Evolutionary conservation across 2,888 invertebrate genomes (phyloP), one percentile per base, ranked within the genome.

Genomic region (Limnephilus rhombicus): DNA sequence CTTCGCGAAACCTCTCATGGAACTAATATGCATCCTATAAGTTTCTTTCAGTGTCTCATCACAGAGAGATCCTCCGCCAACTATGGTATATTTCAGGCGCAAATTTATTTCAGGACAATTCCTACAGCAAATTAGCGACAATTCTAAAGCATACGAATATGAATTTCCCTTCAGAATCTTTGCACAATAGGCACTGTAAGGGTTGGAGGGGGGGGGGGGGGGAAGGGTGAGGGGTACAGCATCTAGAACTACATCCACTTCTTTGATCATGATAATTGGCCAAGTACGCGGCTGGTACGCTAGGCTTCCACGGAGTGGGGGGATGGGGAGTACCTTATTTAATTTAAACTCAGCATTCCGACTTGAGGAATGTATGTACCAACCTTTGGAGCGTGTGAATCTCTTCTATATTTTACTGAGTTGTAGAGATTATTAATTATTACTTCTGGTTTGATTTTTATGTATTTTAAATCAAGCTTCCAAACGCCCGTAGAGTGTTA

Each of bases 231-330:
- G 24, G 68, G 9, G n/a, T 2, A 9, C 24, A n/a, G 9, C 18
- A 24, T 83, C 18, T 13, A 34, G 37, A 37, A 83, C 37, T 83
- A 37, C 83, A 37, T 5, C 24, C 31, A 83, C 83, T 37, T 83
- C 83, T 31, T 83, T 83, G 83, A 83, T 83, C 83, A 37, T 68
- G 68, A 68, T 82, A 82, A 82, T 83, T 83, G 83, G 83, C 34
- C 15, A 34, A 83, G 83, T 31, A 37, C 83, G 24, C 7, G 37
- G 83, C 83, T 34, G 83, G 24, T 11, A 68, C 68, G 68, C 7
- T 9, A 68, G 24, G 24, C 68, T 68, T 68, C 9, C 68, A n/a
- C 9, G 68, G 18, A 18, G 53, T 53, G 53, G 53, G 18, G 49
- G 53, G 53, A 53, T 18, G 68, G n/a, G 68, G 68, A 24, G 68